phyloP scores from a whole-genome alignment of 2,888 invertebrate species.

The Autographa pulchrina region DNA sequence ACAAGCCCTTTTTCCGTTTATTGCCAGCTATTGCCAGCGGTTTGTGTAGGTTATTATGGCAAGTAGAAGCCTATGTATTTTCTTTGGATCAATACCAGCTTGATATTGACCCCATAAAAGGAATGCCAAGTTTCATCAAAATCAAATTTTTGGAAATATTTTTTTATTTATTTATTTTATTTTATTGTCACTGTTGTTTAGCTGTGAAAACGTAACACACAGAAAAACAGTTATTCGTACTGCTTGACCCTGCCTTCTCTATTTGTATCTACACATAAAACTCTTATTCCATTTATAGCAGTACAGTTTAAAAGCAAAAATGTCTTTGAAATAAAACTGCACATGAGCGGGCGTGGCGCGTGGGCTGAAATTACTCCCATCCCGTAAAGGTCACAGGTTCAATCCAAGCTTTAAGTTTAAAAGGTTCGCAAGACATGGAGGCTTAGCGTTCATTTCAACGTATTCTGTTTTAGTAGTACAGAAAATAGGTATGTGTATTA shows the following conservation, averaged over 20 bases:
- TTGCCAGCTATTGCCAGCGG: too few species aligned
- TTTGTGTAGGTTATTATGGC: too few species aligned
- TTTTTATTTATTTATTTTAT: too few species aligned
- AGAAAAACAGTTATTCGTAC: too few species aligned
- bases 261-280: not conserved
- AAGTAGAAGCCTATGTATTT: too few species aligned
- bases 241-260: not conserved
- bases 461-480: not conserved
- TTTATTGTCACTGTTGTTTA: too few species aligned
- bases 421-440: not conserved
- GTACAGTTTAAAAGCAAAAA: not conserved
- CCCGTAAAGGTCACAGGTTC: conserved; percentile 1
- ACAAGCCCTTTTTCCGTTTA: not conserved
- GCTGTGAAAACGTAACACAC: too few species aligned
- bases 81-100: too few species aligned
- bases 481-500: too few species aligned
- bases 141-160: too few species aligned
- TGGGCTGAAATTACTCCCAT: conserved; percentile 5
- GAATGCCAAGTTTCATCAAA: too few species aligned
- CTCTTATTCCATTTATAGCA: not conserved
- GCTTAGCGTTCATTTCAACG: not conserved
- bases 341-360: not conserved
- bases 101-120: too few species aligned
- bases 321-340: not conserved
- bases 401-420: not conserved